Evolutionary conservation across 2,888 invertebrate genomes (phyloP).

Genomic region (Epinotia nisella): DNA sequence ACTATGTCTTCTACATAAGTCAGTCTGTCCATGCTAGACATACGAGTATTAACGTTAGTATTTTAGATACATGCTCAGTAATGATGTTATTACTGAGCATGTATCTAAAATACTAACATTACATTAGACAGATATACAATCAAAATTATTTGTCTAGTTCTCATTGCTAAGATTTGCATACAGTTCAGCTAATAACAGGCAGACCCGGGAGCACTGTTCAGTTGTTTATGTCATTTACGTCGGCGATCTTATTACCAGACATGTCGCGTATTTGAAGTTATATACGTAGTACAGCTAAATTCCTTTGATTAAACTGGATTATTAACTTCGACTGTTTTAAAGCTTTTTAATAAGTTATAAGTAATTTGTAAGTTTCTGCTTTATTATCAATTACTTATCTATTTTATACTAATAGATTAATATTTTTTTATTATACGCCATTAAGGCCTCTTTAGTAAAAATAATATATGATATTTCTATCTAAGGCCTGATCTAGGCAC

Average conservation of each 20-base stretch:
- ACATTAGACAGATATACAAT: background rate
- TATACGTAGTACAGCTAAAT: background rate
- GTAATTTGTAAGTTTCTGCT: too few relatives aligned
- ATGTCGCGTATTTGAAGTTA: constrained; percentile 11
- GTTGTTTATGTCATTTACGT: constrained; percentile 11
- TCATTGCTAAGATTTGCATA: background rate
- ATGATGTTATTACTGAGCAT: background rate
- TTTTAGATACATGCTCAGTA: background rate
- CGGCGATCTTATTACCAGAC: constrained; percentile 11
- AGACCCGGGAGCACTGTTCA: background rate
- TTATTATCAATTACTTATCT: too few relatives aligned
- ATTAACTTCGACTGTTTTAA: too few relatives aligned
- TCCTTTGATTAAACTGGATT: constrained; percentile 16
- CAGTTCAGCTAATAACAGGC: background rate
- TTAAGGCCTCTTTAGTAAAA: too few relatives aligned
- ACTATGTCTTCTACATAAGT: background rate
- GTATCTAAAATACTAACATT: too few relatives aligned
- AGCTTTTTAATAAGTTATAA: too few relatives aligned
- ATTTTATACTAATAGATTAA: too few relatives aligned
- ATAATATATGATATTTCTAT: too few relatives aligned
- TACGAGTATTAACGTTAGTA: background rate
- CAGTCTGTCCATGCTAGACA: background rate
- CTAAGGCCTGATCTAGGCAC: too few relatives aligned
- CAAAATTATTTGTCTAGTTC: background rate
- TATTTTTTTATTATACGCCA: too few relatives aligned